Evolutionary conservation across 2,888 invertebrate genomes (phyloP), one percentile per base, ranked within the genome.

Genomic region (Druceiella hillmani): DNA sequence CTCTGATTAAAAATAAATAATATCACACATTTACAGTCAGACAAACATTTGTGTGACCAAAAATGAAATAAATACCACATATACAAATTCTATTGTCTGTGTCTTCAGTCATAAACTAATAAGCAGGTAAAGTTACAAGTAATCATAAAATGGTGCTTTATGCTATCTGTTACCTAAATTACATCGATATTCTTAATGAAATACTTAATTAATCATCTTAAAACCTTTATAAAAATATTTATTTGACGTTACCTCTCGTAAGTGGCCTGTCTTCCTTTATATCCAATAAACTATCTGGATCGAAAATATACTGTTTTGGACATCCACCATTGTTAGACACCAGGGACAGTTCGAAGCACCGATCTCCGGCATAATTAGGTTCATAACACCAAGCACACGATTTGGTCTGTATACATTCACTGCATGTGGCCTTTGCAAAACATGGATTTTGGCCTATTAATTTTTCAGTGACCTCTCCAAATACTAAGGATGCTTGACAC

Each of bases 321-420:
- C 88, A 89, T 15, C 66, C 64, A 1, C 62, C 67, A 4, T 66
- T 65, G 36, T 66, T 64, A 46, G 69, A 57, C 54, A 62, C 63
- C 58, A 68, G 59, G 10, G 69, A 68, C 4, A 81, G 76, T 56
- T 78, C 74, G 58, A 78, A 79, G 58, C 82, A 80, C 46, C 83
- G 10, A 12, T 73, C 62, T 45, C 79, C 79, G 4, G 67, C 66
- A 51, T 75, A 77, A 49, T 72, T 65, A 5, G 50, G 47, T 33
- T 61, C 54, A 47, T 76, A 75, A 59, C 89, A 90, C 94, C 94
- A 95, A 5, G 88, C 89, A 60, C 95, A 95, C 46, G 84, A 77
- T 48, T 87, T 79, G 44, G 91, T 83, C 59, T 88, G 79, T 50
- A 94, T 87, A 62, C 95, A 95, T 52, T 88, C 88, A 49, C 86